A percentile compares a stretch with the other conserved stretches of the same genome.
These are phyloP conservation scores for Megalops atlanticus DNA, from an alignment of 2,113 vertebrate genomes.

Conservation along the genomic window DNA sequence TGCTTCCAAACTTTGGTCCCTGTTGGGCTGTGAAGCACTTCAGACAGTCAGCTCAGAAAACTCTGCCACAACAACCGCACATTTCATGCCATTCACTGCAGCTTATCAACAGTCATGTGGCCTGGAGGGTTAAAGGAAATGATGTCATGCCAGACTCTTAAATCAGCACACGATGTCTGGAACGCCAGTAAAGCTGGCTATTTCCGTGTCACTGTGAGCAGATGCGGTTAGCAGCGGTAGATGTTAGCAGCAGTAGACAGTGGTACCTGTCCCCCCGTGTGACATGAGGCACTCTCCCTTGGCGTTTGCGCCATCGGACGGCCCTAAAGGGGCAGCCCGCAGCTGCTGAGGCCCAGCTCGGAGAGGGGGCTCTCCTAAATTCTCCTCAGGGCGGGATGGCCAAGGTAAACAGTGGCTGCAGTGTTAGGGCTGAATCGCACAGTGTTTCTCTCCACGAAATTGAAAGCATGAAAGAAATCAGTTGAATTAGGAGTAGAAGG, in stretches of 20 bases:
- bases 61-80: neutral
- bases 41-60: neutral
- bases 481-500: conserved; percentile 38
- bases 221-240: neutral
- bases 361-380: conserved; percentile 32
- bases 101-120: neutral
- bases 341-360: conserved; percentile 34
- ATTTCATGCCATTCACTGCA: neutral
- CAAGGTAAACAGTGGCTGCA: conserved; percentile 72
- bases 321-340: conserved; percentile 31
- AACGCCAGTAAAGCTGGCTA: neutral
- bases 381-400: conserved; percentile 57
- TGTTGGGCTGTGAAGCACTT: neutral
- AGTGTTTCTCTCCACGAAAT: conserved; percentile 56
- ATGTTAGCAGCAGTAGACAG: neutral
- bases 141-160: neutral
- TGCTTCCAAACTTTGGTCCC: neutral
- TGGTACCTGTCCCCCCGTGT: neutral
- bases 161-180: neutral
- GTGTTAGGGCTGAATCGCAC: conserved; percentile 73
- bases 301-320: neutral
- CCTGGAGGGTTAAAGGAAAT: neutral
- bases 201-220: neutral
- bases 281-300: neutral
- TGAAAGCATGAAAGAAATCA: conserved; percentile 51